Conservation (phyloP, 2,113 vertebrate species). For the Struthidea cinerea region DNA sequence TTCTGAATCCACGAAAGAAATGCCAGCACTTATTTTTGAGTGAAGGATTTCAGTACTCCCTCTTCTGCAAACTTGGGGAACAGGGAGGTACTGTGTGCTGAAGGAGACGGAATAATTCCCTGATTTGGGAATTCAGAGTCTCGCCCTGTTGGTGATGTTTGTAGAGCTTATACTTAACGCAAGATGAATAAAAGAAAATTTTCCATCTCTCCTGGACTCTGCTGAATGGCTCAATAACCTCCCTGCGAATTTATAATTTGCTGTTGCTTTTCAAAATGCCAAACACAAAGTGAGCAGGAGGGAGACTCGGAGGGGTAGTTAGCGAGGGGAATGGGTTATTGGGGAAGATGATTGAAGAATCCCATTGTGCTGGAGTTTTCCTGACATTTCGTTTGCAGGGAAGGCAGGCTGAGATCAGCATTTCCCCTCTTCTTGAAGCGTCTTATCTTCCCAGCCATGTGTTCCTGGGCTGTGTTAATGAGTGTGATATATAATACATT, state of each 20-base stretch:
- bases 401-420: constrained; percentile 14
- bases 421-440: background rate
- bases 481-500: constrained; percentile 10
- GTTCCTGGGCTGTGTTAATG: constrained; percentile 23
- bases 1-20: background rate
- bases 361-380: background rate
- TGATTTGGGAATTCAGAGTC: background rate
- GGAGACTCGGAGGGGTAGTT: background rate
- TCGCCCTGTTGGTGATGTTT: background rate
- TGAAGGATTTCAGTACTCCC: background rate
- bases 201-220: background rate
- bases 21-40: background rate
- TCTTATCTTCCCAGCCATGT: constrained; percentile 47
- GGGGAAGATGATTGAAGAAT: constrained; percentile 29
- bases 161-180: background rate
- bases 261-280: background rate
- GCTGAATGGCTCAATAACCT: background rate
- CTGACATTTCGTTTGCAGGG: background rate
- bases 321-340: background rate
- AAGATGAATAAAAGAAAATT: background rate
- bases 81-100: background rate
- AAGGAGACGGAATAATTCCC: background rate
- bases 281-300: background rate
- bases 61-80: background rate
- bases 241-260: background rate